Evolutionary conservation across 2,113 vertebrate genomes (phyloP).

Genomic region (Neotragus pygmaeus): DNA sequence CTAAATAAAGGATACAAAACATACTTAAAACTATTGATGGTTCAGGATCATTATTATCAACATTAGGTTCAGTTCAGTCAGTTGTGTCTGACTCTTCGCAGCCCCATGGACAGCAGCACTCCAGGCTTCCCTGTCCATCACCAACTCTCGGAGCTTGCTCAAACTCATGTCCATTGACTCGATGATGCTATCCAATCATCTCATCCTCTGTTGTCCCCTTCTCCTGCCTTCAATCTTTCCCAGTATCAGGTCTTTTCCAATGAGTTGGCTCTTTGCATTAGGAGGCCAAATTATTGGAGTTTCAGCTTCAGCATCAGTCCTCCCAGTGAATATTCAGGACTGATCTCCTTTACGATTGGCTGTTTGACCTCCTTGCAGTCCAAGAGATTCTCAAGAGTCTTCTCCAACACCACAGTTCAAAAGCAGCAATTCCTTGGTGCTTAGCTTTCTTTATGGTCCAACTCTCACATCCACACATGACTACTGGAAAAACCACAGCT

Average conservation of each 20-base stretch:
- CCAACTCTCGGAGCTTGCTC: rapidly evolving
- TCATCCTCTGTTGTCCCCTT: not conserved
- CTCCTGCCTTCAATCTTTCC: not conserved
- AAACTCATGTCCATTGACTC: not conserved
- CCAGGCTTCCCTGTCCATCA: not conserved
- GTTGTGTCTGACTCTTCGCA: not conserved
- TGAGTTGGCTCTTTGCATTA: not conserved
- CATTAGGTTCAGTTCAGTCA: not conserved
- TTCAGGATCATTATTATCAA: not conserved
- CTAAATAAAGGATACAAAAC: not conserved
- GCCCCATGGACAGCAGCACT: not conserved
- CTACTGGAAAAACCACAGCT: not conserved
- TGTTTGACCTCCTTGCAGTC: not conserved
- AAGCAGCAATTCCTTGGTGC: not conserved
- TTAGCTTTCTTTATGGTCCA: not conserved
- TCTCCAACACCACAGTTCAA: not conserved
- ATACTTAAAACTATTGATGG: not conserved
- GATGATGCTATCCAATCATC: not conserved
- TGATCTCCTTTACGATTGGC: not conserved
- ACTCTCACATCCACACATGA: not conserved
- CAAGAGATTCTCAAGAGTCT: not conserved
- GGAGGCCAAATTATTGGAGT: not conserved
- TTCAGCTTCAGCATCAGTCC: not conserved
- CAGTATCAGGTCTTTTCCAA: not conserved
- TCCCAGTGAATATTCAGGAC: not conserved